A percentile compares a stretch with the other conserved stretches of the same genome.
These are phyloP conservation scores for Megaceryle maxima DNA, from an alignment of 2,113 vertebrate genomes.

Conservation along the genomic window DNA sequence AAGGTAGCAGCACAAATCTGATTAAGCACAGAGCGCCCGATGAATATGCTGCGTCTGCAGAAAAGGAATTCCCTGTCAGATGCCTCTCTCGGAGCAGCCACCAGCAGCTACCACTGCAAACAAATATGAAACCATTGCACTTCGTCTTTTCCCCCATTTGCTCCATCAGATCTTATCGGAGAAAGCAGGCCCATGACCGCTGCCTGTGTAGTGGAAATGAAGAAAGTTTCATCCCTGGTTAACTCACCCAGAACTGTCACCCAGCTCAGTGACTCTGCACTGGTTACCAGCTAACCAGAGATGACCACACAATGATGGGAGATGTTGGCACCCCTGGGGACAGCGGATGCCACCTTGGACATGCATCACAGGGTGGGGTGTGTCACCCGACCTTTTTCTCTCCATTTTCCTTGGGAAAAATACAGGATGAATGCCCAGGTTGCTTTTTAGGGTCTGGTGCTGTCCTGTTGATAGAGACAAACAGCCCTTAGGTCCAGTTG, in stretches of 20 bases:
- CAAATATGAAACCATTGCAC: not conserved
- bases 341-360: not conserved
- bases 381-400: not conserved
- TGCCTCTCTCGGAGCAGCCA: not conserved
- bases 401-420: not conserved
- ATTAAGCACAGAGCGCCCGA: accelerated
- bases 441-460: not conserved
- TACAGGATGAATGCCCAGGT: not conserved
- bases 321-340: too few relatives aligned
- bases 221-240: not conserved
- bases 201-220: not conserved
- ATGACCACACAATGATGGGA: accelerated
- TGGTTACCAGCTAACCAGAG: not conserved
- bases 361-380: not conserved
- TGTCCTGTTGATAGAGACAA: too few relatives aligned
- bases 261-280: accelerated
- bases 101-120: not conserved
- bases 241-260: too few relatives aligned
- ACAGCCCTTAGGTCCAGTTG: not conserved
- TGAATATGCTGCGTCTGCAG: not conserved
- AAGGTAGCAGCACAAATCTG: not conserved
- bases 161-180: not conserved
- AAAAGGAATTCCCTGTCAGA: not conserved
- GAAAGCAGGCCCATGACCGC: accelerated
- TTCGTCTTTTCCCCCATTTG: not conserved